Evolutionary conservation across 1,140 invertebrate genomes (phyloP).

Genomic region (Alviniconcha marisindica): DNA sequence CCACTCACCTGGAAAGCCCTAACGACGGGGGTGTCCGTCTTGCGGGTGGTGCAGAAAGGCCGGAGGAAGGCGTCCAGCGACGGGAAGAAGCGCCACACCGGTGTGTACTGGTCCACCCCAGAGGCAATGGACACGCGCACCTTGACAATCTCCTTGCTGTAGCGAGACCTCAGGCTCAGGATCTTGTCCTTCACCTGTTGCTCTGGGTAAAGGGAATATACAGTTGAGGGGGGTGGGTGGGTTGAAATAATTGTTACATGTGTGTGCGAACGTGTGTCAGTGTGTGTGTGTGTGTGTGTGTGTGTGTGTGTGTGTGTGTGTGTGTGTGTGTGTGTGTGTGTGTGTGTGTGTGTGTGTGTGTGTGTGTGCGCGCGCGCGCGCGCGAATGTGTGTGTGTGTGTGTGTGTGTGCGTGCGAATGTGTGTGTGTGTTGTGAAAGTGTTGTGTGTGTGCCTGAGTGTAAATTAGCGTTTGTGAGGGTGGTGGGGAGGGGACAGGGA

Average conservation of each 20-base stretch:
- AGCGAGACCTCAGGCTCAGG: conserved; percentile 31
- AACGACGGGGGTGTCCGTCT: conserved; percentile 17
- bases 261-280: no score
- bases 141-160: conserved; percentile 38
- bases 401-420: not conserved
- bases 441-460: no score
- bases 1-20: conserved; percentile 25
- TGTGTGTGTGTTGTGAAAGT: no score
- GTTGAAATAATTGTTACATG: not conserved
- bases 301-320: not conserved
- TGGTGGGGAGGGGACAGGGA: no score
- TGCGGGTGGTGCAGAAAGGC: conserved; percentile 26
- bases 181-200: conserved; percentile 36
- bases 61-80: conserved; percentile 31
- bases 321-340: no score
- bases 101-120: conserved; percentile 14
- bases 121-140: conserved; percentile 28
- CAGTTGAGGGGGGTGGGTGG: no score
- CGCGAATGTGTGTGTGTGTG: not conserved
- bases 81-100: conserved; percentile 35
- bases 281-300: not conserved
- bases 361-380: not conserved
- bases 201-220: not conserved
- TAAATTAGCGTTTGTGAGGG: no score
- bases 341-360: no score